Base-by-base conservation (phyloP, 1,140 invertebrate species). In the Drosophila littoralis region DNA sequence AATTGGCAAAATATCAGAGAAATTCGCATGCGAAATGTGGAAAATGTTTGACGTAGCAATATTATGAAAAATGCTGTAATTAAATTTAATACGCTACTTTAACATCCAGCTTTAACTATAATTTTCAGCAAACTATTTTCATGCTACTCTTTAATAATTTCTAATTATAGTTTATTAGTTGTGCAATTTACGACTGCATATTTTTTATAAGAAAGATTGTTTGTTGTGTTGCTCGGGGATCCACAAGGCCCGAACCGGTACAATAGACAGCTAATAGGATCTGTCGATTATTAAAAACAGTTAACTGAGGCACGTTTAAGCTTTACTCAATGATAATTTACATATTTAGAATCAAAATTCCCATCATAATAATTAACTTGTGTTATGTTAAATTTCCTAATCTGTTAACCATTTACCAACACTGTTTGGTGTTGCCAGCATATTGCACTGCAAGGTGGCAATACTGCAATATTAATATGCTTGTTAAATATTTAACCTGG, bases 121-220 rank as follows among this genome's bases (percentile, higher is more conserved):
- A 38, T 45, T 69, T 55, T 48, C 15, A n/a, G 8, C 12, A 38
- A 36, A 15, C 40, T 38, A 58, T 35, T 80, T 45, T 42, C 1
- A 28, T 45, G 52, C 72, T 58, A 17, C 17, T 2, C 17, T 45
- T 43, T 40, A 60, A 46, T 77, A 52, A 64, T 64, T 42, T 32
- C 22, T 66, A 54, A 55, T 50, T 59, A 58, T 81, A 74, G 51
- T 69, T 51, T 48, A 75, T 75, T 71, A 52, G 55, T 46, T 63
- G 48, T 32, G 50, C 46, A 67, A 71, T 81, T 67, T 76, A 46
- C 15, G 54, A 78, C 75, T 55, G 68, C 59, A 66, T 79, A 36
- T 54, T 79, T 42, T 54, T 55, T 50, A 32, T 38, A 33, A 38
- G 35, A 32, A 46, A 61, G 13, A 22, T 35, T 51, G 43, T 52